A percentile compares a stretch with the other conserved stretches of the same genome.
Conservation (phyloP, 2,113 vertebrate genomes). For the Cranoglanis bouderius region DNA sequence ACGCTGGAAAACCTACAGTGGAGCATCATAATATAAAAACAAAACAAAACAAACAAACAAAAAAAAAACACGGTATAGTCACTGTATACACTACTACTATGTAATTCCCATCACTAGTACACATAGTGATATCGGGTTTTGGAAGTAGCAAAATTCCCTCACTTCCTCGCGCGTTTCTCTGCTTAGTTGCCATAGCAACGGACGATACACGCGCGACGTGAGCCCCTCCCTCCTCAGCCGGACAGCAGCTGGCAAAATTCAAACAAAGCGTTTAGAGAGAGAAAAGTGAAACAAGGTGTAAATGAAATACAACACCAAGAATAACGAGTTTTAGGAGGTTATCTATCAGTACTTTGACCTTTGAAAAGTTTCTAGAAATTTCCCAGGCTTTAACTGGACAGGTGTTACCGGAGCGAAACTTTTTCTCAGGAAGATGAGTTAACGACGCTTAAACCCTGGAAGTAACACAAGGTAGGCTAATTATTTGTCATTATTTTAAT, state of each 20-base stretch:
- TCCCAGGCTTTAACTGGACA: slow-evolving; percentile 2
- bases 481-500: not conserved
- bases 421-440: not conserved
- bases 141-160: not conserved
- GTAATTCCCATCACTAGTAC: not conserved
- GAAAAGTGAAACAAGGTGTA: not conserved
- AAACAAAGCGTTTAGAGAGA: not conserved
- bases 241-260: not conserved
- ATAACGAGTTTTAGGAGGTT: no score
- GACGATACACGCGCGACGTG: slow-evolving; percentile 16
- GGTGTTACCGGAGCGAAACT: slow-evolving; percentile 1
- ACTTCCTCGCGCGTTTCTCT: slow-evolving; percentile 24
- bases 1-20: not conserved
- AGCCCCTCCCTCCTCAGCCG: slow-evolving; percentile 31
- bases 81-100: not conserved
- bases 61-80: not conserved
- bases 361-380: not conserved
- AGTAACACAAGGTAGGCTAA: not conserved
- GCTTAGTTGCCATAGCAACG: slow-evolving; percentile 38
- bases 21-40: not conserved
- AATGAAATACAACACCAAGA: not conserved
- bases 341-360: not conserved
- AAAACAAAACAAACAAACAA: not conserved
- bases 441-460: not conserved
- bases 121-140: not conserved